Evolutionary conservation across 1,140 invertebrate species (phyloP), one percentile per base, ranked within the genome.

Genomic region (Tetramorium simillimum): DNA sequence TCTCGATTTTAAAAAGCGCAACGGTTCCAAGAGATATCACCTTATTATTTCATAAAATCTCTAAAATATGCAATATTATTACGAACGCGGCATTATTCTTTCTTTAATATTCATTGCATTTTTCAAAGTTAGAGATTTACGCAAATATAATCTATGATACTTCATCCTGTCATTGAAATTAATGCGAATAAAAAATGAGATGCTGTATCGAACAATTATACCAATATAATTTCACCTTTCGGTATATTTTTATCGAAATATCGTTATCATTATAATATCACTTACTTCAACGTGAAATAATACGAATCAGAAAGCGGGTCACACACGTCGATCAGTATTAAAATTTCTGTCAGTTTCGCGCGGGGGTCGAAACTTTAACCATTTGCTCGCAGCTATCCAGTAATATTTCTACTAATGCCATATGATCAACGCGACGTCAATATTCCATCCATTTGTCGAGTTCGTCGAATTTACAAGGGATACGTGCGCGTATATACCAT

Each of bases 401-500:
- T 60, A 33, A 46, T 73, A 60, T 49, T 49, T 49, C 53, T 24
- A 18, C 40, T 84, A 75, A 84, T 84, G n/a, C 24, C 24, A 0
- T 33, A 60, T 40, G 67, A 82, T 58, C 67, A 82, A 82, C 51
- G 67, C 40, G 43, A 51, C 12, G 63, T 56, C 51, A 84, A 33
- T 60, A 75, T 73, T 73, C 18, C 67, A 37, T 21, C 46, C 65
- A 46, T 84, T 84, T 37, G 33, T 84, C 6, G 37, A 18, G 16
- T 43, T 28, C 3, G 33, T 43, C 21, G 24, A 76, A 81, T 84
- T 84, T 84, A 84, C 28, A 75, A 84, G 69, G 24, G 40, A 16
- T n/a, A 84, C 80, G 69, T 75, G 80, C 53, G 21, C 49, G 16
- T 18, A 40, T 63, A 46, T 43, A 21, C 53, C 12, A 46, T 63